These are phyloP conservation scores for Oopsacas minuta DNA, from an alignment of 37 sponge, comb jelly and placozoan species.

Conservation along the genomic window DNA sequence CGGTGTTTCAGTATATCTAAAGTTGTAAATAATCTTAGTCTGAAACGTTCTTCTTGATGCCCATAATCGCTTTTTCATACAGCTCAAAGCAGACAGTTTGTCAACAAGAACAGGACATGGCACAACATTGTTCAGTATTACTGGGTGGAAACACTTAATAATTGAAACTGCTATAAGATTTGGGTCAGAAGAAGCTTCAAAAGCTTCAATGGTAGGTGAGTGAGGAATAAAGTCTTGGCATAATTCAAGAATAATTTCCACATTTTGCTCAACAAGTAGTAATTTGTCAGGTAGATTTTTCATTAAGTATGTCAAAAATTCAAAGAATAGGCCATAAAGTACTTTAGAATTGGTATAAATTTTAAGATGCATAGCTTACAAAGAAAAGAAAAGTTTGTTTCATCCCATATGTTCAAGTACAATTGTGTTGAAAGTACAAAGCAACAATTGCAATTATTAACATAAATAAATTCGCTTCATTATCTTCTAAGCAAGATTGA, in stretches of 20 bases:
- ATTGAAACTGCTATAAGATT: not conserved
- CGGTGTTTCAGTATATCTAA: not conserved
- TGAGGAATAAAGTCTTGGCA: not conserved
- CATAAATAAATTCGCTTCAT: not conserved
- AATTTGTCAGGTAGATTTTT: not conserved
- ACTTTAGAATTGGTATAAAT: not conserved
- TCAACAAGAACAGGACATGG: not conserved
- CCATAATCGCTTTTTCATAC: not conserved
- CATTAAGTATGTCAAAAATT: not conserved
- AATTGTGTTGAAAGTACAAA: not conserved
- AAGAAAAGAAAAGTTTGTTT: not conserved
- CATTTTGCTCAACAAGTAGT: not conserved
- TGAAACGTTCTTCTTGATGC: not conserved
- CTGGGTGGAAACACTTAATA: not conserved
- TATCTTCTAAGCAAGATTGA: not conserved
- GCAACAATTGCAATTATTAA: not conserved
- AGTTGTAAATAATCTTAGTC: not conserved
- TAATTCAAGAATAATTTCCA: not conserved
- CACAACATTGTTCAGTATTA: not conserved
- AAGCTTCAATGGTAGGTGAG: not conserved
- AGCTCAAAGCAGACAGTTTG: not conserved
- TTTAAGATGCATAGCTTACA: not conserved
- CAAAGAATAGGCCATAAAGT: not conserved
- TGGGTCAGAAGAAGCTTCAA: not conserved
- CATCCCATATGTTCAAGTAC: not conserved